Evolutionary conservation across 2,113 vertebrate genomes (phyloP).

Genomic region (Urocolius indicus): DNA sequence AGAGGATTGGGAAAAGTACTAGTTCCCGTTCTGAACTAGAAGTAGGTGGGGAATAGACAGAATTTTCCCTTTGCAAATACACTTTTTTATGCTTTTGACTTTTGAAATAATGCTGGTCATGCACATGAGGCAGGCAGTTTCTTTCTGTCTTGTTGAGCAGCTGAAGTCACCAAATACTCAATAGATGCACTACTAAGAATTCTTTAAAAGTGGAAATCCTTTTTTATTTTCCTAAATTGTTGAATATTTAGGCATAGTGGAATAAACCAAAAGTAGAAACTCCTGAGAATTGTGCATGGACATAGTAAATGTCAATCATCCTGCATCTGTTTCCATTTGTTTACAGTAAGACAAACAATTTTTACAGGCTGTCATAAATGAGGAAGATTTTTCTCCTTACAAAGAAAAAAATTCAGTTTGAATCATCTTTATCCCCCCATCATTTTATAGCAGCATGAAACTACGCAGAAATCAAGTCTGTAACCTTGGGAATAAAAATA

Average conservation of each 20-base stretch:
- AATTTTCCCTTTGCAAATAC: not conserved
- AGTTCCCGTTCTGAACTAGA: not conserved
- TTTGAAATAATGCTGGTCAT: not conserved
- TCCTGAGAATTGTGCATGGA: not conserved
- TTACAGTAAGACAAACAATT: not conserved
- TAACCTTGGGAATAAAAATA: not conserved
- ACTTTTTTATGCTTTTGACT: not conserved
- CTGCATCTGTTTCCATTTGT: not conserved
- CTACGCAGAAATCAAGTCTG: not conserved
- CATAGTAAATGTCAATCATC: not conserved
- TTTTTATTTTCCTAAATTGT: not conserved
- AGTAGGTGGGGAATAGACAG: not conserved
- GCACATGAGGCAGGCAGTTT: not conserved
- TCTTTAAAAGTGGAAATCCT: not conserved
- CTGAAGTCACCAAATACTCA: not conserved
- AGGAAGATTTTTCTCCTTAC: not conserved
- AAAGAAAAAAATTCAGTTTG: not conserved
- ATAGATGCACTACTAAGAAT: not conserved
- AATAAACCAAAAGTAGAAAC: not conserved
- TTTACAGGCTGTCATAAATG: constrained; percentile 14
- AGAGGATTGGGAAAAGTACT: not conserved
- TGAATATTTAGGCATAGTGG: not conserved
- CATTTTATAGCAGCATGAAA: not conserved
- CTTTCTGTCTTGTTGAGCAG: not conserved
- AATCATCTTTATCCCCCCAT: not conserved